A percentile compares a stretch with the other conserved stretches of the same genome.
These are phyloP conservation scores for Narcine bancroftii DNA, from an alignment of 2,113 vertebrate genomes.

Conservation along the genomic window DNA sequence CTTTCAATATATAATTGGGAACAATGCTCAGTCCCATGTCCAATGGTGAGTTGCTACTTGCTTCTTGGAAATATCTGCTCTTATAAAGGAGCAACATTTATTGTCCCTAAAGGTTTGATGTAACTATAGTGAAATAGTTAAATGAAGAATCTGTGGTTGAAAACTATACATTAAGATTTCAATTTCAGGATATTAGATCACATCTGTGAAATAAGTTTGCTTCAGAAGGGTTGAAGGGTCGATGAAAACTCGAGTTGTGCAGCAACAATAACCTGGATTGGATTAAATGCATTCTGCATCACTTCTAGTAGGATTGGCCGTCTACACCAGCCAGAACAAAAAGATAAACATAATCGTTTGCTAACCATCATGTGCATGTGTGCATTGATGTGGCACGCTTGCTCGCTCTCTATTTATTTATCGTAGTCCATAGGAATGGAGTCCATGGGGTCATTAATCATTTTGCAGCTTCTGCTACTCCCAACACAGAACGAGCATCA, in stretches of 20 bases:
- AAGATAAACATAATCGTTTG: neutral
- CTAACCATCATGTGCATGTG: too few relatives aligned
- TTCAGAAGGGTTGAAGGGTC: neutral
- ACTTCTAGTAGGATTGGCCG: neutral
- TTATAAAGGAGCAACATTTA: neutral
- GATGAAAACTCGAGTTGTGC: neutral
- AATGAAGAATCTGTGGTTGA: neutral
- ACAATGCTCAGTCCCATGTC: neutral
- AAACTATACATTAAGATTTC: neutral
- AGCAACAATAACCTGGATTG: neutral
- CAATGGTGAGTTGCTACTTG: neutral
- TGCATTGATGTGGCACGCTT: too few relatives aligned
- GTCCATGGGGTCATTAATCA: too few relatives aligned
- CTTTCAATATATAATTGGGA: neutral
- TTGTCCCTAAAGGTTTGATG: neutral
- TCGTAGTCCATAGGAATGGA: too few relatives aligned
- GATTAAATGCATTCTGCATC: neutral
- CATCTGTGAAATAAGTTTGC: neutral
- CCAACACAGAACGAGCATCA: too few relatives aligned
- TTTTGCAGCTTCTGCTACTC: too few relatives aligned
- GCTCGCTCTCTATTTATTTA: too few relatives aligned
- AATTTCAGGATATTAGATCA: neutral
- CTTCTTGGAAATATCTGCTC: conserved; percentile 21
- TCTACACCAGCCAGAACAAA: neutral
- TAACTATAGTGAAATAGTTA: neutral